Evolutionary conservation across 2,113 vertebrate species (phyloP).

Genomic region (Peucedramus taeniatus): DNA sequence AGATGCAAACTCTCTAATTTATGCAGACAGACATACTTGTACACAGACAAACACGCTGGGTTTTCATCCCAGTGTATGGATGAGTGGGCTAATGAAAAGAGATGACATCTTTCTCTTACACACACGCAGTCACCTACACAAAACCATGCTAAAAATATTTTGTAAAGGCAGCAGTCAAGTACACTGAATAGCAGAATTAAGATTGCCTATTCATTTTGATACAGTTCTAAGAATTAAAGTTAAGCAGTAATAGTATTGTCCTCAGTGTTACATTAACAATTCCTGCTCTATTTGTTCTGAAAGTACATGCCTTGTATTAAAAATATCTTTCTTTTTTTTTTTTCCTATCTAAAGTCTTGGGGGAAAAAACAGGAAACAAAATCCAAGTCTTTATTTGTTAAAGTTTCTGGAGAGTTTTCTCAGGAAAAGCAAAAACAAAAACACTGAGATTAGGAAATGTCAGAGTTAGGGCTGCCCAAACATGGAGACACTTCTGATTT

Average conservation of each 20-base stretch:
- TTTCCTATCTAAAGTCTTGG: neutral
- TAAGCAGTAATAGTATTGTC: conserved; percentile 28
- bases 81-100: conserved; percentile 37
- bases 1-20: conserved; percentile 24
- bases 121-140: conserved; percentile 46
- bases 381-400: neutral
- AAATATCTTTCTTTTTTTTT: neutral
- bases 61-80: neutral
- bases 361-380: conserved; percentile 17
- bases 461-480: neutral
- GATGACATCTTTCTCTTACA: conserved; percentile 21
- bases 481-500: neutral
- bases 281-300: neutral
- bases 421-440: conserved; percentile 12
- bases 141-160: conserved; percentile 34
- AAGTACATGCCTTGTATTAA: neutral
- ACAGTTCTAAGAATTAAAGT: neutral
- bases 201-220: neutral
- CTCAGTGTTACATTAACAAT: neutral
- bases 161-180: conserved; percentile 2
- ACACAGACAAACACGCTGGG: neutral
- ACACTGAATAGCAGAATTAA: neutral
- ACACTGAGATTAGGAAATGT: neutral
- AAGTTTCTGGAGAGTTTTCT: neutral
- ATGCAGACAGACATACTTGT: conserved; percentile 23